Base-by-base conservation (phyloP, 2,113 vertebrate genomes). In the Siniperca knerii region DNA sequence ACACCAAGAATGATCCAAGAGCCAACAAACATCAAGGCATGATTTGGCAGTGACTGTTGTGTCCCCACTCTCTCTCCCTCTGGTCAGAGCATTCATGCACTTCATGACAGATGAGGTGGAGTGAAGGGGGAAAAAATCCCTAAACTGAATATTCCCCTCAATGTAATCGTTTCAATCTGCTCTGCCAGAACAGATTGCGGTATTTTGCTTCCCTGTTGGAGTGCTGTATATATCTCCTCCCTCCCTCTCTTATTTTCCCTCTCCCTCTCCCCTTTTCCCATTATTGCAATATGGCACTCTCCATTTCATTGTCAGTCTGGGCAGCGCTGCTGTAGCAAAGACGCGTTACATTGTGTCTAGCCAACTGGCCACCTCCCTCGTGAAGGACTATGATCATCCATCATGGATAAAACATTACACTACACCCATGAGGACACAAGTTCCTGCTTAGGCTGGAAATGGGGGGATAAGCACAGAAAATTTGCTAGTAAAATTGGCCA, bases 101-200 rank as follows among this genome's bases (percentile, higher is more conserved):
- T 61, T 85, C 81, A 85, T 85, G 91, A 90, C 81, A 83, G 81
- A 92, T 78, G 84, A 87, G 85, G 81, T 75, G 65, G 68, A 80
- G 13, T 20, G 18, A 52, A 61, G 37, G 29, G 10, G 57, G 12
- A 64, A 42, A 55, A 77, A 79, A 75, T 74, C 55, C 73, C 62
- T 15, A 89, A 92, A 86, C 84, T 84, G 86, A 92, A 90, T 86
- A 91, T 93, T 93, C 81, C 81, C 73, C n/a, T 90, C 77, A n/a
- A 79, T 87, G 85, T 93, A 93, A 95, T 92, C 58, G 62, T 91
- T 94, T 93, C 92, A 92, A 85, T 93, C 88, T 91, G 90, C 88
- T 90, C 78, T 89, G 83, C 90, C 89, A 84, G 88, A 92, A 92
- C 91, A 94, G 90, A 95, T 93, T 94, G 94, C 18, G 42, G 90